Percentiles rank a stretch among this genome's conserved stretches.
Evolutionary conservation across 37 sponge, comb jelly and placozoan species (phyloP).

Genomic region (Ephydatia muelleri): DNA sequence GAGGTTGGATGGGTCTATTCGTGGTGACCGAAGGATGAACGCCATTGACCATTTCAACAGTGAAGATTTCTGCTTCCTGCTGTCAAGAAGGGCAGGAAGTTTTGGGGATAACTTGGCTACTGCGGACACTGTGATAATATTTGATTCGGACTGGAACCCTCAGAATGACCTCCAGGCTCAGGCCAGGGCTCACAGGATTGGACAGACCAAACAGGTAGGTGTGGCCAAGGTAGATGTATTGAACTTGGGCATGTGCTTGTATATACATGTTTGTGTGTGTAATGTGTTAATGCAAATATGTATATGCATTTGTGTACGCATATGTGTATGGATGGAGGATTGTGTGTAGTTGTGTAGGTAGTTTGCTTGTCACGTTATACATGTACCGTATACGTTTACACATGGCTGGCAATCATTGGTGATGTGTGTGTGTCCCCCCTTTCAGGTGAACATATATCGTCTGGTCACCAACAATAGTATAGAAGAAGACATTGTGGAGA

Average conservation of each 20-base stretch:
- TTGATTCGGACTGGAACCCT: too few relatives aligned
- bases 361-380: too few relatives aligned
- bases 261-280: not conserved
- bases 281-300: not conserved
- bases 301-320: too few relatives aligned
- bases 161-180: too few relatives aligned
- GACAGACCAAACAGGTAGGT: conserved; percentile 90
- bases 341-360: too few relatives aligned
- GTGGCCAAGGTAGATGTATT: not conserved
- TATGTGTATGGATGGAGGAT: too few relatives aligned
- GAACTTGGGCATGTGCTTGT: not conserved
- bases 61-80: conserved; percentile 98
- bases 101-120: too few relatives aligned
- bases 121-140: too few relatives aligned
- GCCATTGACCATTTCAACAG: conserved; percentile 98
- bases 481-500: conserved; percentile 96
- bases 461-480: conserved; percentile 94
- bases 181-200: conserved; percentile 97
- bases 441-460: conserved; percentile 98
- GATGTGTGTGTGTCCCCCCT: too few relatives aligned
- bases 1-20: conserved; percentile 93
- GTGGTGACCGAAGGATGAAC: conserved; percentile 84
- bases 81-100: conserved; percentile 62
- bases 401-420: too few relatives aligned
- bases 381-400: too few relatives aligned